Conservation (phyloP, 2,113 vertebrate genomes). For the Poecile atricapillus region DNA sequence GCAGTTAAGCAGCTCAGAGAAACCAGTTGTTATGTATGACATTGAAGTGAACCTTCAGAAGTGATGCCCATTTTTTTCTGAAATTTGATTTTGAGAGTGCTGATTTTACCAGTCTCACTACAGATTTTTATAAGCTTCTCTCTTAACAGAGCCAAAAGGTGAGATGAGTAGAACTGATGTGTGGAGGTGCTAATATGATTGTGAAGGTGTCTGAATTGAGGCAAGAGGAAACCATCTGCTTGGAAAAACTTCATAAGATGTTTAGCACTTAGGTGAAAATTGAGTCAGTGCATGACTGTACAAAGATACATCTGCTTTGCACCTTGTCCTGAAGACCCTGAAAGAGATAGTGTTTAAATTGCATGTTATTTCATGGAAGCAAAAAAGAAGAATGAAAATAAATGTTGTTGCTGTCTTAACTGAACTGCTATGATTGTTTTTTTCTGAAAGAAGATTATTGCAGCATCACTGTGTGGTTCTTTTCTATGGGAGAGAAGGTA, state of each 20-base stretch:
- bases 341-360: background rate
- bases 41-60: background rate
- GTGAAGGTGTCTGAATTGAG: slow-evolving; percentile 27
- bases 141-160: slow-evolving; percentile 9
- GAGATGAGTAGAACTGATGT: background rate
- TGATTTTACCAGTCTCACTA: background rate
- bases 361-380: background rate
- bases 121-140: background rate
- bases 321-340: background rate
- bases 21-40: background rate
- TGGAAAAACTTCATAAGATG: slow-evolving; percentile 5
- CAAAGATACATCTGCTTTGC: slow-evolving; percentile 17
- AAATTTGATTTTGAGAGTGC: background rate
- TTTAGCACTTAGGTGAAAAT: slow-evolving; percentile 50
- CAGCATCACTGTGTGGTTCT: background rate
- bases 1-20: background rate
- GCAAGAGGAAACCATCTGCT: slow-evolving; percentile 58
- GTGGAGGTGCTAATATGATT: slow-evolving; percentile 33
- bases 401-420: background rate
- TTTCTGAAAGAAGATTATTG: background rate
- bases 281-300: background rate
- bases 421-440: background rate
- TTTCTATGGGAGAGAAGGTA: background rate
- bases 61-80: background rate
- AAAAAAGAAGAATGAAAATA: background rate